phyloP scores from a whole-genome alignment of 1,140 invertebrate genomes.

The Onthophagus taurus region DNA sequence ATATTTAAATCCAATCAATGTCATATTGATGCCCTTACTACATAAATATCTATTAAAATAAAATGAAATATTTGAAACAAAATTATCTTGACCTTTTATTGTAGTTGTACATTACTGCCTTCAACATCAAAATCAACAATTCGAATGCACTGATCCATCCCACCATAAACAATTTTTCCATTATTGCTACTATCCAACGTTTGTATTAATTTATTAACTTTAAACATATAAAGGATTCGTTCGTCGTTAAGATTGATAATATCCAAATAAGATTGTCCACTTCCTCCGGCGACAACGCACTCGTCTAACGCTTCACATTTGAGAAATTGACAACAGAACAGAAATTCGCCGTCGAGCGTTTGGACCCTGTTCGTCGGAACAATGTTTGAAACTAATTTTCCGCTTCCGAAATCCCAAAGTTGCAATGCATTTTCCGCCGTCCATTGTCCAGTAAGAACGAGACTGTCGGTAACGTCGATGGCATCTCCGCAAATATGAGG shows the following conservation, averaged over 20 bases:
- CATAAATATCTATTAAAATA: no score
- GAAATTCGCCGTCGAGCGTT: conserved; percentile 32
- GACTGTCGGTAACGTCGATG: conserved; percentile 30
- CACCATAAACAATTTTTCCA: conserved; percentile 29
- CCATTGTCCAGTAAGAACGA: conserved; percentile 35
- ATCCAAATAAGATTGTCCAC: conserved; percentile 30
- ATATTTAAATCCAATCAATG: no score
- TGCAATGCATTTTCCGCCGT: conserved; percentile 31
- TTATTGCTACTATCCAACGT: conserved; percentile 27
- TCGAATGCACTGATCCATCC: conserved; percentile 30
- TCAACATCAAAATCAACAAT: conserved; percentile 25
- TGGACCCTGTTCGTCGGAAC: conserved; percentile 27
- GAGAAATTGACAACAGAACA: conserved; percentile 32
- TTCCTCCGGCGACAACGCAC: conserved; percentile 29
- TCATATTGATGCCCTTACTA: no score
- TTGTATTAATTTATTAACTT: conserved; percentile 26
- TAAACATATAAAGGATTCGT: conserved; percentile 28
- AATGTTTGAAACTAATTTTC: conserved; percentile 32
- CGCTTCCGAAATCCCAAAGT: conserved; percentile 32
- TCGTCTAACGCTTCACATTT: conserved; percentile 30
- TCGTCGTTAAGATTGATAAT: conserved; percentile 32
- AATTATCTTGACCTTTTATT: no score
- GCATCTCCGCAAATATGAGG: conserved; percentile 36
- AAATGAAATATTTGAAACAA: background rate
- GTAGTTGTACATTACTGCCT: no score